phyloP scores from a whole-genome alignment of 2,888 invertebrate genomes.

The Drosophila peninsularis region DNA sequence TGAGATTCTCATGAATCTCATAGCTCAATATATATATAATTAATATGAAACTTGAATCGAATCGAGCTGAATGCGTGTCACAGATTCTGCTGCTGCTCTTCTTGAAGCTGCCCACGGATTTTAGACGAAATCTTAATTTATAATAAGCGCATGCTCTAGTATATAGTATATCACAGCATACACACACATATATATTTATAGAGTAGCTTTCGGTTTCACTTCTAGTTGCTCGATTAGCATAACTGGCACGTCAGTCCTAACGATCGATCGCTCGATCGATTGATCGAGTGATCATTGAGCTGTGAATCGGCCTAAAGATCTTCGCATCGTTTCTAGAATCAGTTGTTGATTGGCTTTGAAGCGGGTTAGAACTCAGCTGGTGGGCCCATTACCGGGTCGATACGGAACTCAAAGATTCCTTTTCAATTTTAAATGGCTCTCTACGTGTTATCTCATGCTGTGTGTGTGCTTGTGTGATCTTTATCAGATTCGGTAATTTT shows the following conservation, averaged over 20 bases:
- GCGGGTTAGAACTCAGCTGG: slow-evolving; percentile 39
- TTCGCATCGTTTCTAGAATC: slow-evolving; percentile 38
- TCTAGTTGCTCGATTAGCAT: slow-evolving; percentile 56
- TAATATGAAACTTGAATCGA: slow-evolving; percentile 21
- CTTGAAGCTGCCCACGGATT: neutral
- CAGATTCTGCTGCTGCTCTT: slow-evolving; percentile 8
- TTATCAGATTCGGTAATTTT: slow-evolving; percentile 36
- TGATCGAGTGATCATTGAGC: slow-evolving; percentile 33
- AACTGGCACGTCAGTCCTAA: slow-evolving; percentile 41
- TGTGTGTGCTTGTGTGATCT: slow-evolving; percentile 1
- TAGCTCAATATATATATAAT: slow-evolving; percentile 52
- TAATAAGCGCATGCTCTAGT: slow-evolving; percentile 9
- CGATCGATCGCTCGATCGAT: neutral
- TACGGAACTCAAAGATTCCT: slow-evolving; percentile 37
- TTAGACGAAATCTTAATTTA: neutral
- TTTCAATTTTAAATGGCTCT: slow-evolving; percentile 6
- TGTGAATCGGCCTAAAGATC: slow-evolving; percentile 16
- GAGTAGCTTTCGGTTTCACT: slow-evolving; percentile 29
- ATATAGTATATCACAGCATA: slow-evolving; percentile 7
- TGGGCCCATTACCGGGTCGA: slow-evolving; percentile 18
- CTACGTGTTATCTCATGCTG: slow-evolving; percentile 12
- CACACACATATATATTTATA: slow-evolving; percentile 11
- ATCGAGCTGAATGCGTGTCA: slow-evolving; percentile 27
- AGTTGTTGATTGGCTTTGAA: slow-evolving; percentile 53
- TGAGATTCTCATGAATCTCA: slow-evolving; percentile 61